These are phyloP conservation scores for Eugnorisma glareosa DNA, from an alignment of 2,888 invertebrate genomes.

Conservation along the genomic window DNA sequence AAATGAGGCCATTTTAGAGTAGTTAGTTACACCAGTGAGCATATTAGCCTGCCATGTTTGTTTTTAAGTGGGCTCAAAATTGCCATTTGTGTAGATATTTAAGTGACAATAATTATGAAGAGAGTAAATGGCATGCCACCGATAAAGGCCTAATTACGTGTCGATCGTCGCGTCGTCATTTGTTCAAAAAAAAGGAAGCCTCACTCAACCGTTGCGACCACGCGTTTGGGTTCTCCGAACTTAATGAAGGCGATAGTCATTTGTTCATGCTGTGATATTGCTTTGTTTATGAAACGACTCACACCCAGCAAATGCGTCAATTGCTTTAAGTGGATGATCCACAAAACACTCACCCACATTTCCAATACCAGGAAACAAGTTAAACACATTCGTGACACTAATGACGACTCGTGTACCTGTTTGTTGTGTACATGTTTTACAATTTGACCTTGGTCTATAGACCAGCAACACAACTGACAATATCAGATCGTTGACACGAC, in stretches of 20 bases:
- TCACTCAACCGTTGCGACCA: background rate
- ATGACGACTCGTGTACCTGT: background rate
- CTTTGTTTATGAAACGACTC: background rate
- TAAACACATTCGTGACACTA: constrained; percentile 19
- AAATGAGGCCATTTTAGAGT: background rate
- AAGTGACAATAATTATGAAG: background rate
- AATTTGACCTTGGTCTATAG: constrained; percentile 27
- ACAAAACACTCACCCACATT: background rate
- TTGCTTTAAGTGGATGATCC: background rate
- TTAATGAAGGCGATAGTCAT: background rate
- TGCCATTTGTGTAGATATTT: background rate
- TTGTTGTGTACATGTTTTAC: background rate
- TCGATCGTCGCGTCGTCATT: background rate
- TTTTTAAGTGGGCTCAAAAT: background rate
- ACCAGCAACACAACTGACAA: constrained; percentile 5
- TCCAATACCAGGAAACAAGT: constrained; percentile 18
- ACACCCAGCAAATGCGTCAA: background rate
- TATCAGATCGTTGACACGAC: constrained; percentile 46
- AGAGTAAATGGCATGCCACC: background rate
- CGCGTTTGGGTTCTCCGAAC: background rate
- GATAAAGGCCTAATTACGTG: background rate
- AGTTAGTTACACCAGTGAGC: background rate
- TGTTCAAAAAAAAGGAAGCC: background rate
- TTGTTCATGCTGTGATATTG: background rate
- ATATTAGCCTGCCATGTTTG: background rate